Evolutionary conservation across 2,113 vertebrate species (phyloP), one percentile per base, ranked within the genome.

Genomic region (Cyrtonyx montezumae): DNA sequence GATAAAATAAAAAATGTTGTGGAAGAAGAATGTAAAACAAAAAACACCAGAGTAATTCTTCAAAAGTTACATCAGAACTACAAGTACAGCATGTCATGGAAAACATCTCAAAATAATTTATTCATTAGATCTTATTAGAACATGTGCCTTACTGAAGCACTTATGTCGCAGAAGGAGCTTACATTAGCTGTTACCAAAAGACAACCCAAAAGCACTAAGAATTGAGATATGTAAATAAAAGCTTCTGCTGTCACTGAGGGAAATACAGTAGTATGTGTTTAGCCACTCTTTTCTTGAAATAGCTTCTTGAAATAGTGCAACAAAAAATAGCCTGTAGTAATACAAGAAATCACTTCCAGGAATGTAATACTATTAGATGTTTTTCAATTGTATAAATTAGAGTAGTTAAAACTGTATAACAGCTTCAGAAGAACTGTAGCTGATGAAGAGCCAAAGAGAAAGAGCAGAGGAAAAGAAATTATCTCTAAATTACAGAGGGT

Each of bases 51-150:
- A 40, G n/a, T 68, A 83, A 76, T 74, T 69, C 22, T 74, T 36
- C 17, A 73, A 76, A 91, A 91, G 36, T 32, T 77, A 59, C n/a
- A 82, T 55, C 19, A 89, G 59, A 58, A 12, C 1, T 22, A 16
- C 48, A 65, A 79, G 56, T 58, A 59, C 17, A 84, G 69, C 23
- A 55, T 66, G 25, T 62, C 70, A 62, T 71, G 56, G 68, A 77
- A 93, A 91, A 92, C 11, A 78, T n/a, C 53, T 46, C 16, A 87
- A 90, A 96, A 94, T 85, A 42, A 48, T 88, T 96, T 89, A 83
- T 94, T 96, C 67, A 75, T 91, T 74, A 91, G 68, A 74, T 49
- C 40, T 75, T 89, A 42, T 93, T 94, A 93, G 56, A 88, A 87
- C 11, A 20, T 32, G 49, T 66, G 48, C 62, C 40, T 93, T 84